These are phyloP conservation scores for Distichodus sexfasciatus DNA, from an alignment of 2,797 vertebrate species.

Conservation along the genomic window DNA sequence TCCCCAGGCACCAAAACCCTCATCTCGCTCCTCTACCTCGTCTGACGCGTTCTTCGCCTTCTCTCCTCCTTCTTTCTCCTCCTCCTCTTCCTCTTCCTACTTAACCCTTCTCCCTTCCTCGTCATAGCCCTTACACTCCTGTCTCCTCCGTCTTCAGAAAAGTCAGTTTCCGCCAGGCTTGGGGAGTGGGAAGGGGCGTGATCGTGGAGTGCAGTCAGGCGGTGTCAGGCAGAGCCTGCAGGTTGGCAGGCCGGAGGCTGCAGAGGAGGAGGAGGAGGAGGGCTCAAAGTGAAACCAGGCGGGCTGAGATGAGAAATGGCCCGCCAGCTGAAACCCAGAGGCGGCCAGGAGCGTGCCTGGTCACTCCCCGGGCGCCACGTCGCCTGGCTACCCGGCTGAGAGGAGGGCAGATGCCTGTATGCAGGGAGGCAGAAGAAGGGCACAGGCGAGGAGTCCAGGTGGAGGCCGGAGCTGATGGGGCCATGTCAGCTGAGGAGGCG, in stretches of 20 bases:
- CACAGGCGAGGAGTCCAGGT: constrained; percentile 96
- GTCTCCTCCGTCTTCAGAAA: constrained; percentile 71
- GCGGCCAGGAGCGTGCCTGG: constrained; percentile 92
- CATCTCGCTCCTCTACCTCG: neutral
- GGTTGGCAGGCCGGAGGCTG: constrained; percentile 62
- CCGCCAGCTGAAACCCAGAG: constrained; percentile 87
- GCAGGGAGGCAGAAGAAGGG: constrained; percentile 98
- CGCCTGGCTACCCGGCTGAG: constrained; percentile 94
- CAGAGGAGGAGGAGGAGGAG: constrained; percentile 66
- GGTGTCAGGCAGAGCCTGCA: constrained; percentile 45
- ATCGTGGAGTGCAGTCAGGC: constrained; percentile 66
- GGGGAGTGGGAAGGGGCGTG: constrained; percentile 62
- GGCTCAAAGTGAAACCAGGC: constrained; percentile 84
- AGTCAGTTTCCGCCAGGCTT: constrained; percentile 60
- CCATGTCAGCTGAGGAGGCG: constrained; percentile 96
- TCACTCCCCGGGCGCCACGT: constrained; percentile 95
- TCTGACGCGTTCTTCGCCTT: constrained; percentile 57
- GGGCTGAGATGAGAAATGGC: constrained; percentile 92
- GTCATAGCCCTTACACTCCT: constrained; percentile 74
- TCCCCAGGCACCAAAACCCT: constrained; percentile 49
- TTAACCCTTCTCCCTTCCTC: no score
- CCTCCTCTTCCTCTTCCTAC: constrained; percentile 74
- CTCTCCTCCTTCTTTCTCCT: constrained; percentile 63
- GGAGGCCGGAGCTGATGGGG: constrained; percentile 97
- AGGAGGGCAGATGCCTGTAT: constrained; percentile 91